Evolutionary conservation across 2,113 vertebrate species (phyloP), one percentile per base, ranked within the genome.

Genomic region (Dicrurus megarhynchus): DNA sequence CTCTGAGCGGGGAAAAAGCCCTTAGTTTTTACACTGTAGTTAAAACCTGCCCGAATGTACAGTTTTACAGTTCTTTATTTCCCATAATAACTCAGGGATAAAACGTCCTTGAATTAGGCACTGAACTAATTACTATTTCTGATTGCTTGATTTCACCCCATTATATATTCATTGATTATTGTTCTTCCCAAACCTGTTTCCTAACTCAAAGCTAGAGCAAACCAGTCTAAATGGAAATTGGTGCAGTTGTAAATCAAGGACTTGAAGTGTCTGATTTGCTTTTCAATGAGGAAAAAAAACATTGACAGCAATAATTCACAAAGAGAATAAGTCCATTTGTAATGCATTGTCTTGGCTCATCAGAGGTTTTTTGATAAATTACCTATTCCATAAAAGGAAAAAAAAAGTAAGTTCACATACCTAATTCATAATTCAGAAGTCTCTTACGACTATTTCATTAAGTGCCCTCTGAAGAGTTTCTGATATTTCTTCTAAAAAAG

Each of bases 221-320:
- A 30, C 89, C 95, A 95, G 89, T 84, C 87, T 95, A 97, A 95
- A 71, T 96, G 89, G 92, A 97, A 97, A 98, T 93, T 59, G 30
- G 81, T 81, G 74, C 84, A 95, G 95, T 97, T 96, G 96, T 98
- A 98, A 97, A 97, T 98, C 95, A 97, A 92, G 61, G 93, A 95
- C 93, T 92, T 96, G 94, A 96, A 97, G 80, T 80, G 78, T 97
- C 97, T 97, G 97, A 97, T 97, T 97, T 98, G 92, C 94, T 97
- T 98, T 98, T 96, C 97, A 97, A 67, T 97, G 93, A 97, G 94
- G 81, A 87, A 91, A 95, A 96, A 95, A 88, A 56, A 16, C 84
- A 90, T 71, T 95, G 91, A 93, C 96, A 88, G 79, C 92, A 92
- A 92, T 78, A 97, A 97, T 97, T 96, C 93, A 79, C 73, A 82